Conservation (phyloP, 2,888 invertebrate genomes). For the Dryomyza anilis region DNA sequence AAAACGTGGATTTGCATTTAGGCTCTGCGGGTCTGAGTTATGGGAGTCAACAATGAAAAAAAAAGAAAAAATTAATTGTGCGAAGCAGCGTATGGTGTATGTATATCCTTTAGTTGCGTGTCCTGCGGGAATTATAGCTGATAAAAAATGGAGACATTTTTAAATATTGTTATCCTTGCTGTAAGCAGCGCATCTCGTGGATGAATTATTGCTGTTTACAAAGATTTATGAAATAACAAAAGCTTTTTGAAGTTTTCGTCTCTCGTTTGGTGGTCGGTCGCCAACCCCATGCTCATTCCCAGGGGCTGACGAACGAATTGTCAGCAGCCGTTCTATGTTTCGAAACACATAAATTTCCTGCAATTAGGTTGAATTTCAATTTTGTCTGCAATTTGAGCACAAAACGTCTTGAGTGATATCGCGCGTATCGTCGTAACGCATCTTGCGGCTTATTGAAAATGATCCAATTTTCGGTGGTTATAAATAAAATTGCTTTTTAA, state of each 20-base stretch:
- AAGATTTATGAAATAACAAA: constrained; percentile 55
- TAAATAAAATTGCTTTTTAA: constrained; percentile 29
- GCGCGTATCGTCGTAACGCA: neutral
- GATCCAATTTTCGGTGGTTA: constrained; percentile 21
- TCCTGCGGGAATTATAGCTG: constrained; percentile 16
- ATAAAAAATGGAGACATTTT: constrained; percentile 6
- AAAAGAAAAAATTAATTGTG: constrained; percentile 17
- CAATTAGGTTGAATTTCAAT: constrained; percentile 60
- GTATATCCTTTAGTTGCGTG: constrained; percentile 25
- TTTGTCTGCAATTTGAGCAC: constrained; percentile 35
- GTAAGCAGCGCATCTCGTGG: constrained; percentile 36
- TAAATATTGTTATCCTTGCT: constrained; percentile 8
- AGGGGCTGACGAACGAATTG: constrained; percentile 26
- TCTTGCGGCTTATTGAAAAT: constrained; percentile 19
- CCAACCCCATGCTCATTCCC: neutral
- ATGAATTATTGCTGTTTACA: constrained; percentile 54
- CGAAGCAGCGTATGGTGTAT: constrained; percentile 9
- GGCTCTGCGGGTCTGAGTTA: constrained; percentile 10
- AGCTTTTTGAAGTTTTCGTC: constrained; percentile 38
- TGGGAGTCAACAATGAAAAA: constrained; percentile 29
- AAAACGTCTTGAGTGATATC: neutral
- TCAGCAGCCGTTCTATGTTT: constrained; percentile 47
- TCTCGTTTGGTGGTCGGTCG: neutral
- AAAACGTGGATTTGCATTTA: neutral
- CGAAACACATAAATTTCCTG: constrained; percentile 50